phyloP scores from a whole-genome alignment of 2,888 invertebrate genomes.

The Dorcus hopei region DNA sequence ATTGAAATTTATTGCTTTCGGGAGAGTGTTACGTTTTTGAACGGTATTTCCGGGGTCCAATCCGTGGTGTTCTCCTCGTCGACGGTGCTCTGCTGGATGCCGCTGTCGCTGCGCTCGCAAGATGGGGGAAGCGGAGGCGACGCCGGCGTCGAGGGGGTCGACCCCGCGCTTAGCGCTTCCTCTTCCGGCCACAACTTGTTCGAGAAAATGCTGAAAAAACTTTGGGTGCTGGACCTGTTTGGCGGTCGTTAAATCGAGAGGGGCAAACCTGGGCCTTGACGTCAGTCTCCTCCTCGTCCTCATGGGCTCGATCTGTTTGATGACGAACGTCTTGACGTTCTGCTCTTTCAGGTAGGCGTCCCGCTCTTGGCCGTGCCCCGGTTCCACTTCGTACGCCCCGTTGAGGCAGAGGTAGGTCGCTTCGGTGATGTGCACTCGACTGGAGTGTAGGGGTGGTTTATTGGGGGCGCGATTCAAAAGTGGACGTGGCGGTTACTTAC shows the following conservation, averaged over 20 bases:
- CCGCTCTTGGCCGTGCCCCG: conserved; percentile 81
- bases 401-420: conserved; percentile 82
- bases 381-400: conserved; percentile 90
- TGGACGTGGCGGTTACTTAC: conserved; percentile 54
- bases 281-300: conserved; percentile 53
- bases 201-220: conserved; percentile 44
- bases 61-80: conserved; percentile 79
- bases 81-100: conserved; percentile 52
- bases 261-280: conserved; percentile 48
- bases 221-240: background rate
- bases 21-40: conserved; percentile 71
- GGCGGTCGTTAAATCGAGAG: no score
- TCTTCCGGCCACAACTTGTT: conserved; percentile 48
- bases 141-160: conserved; percentile 41
- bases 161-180: conserved; percentile 37
- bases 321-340: conserved; percentile 83
- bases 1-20: background rate
- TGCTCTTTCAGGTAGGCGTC: conserved; percentile 83
- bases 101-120: conserved; percentile 47
- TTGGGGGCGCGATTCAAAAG: no score
- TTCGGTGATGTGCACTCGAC: conserved; percentile 93
- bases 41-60: conserved; percentile 91
- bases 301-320: conserved; percentile 77
- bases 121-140: conserved; percentile 32
- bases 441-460: conserved; percentile 42